phyloP scores from a whole-genome alignment of 1,140 invertebrate genomes.

The Cyrtorhinus lividipennis region DNA sequence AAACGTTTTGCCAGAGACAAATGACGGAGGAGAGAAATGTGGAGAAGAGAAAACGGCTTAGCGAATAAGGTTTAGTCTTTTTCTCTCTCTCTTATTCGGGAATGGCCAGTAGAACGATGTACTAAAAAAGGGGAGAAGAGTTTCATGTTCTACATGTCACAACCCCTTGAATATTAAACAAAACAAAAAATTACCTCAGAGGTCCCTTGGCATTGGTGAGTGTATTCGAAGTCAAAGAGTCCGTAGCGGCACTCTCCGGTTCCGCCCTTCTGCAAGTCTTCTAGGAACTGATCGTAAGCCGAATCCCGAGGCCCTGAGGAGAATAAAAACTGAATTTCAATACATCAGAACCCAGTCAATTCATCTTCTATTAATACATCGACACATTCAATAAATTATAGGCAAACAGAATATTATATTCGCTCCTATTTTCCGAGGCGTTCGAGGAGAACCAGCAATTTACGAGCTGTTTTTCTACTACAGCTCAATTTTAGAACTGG shows the following conservation, averaged over 20 bases:
- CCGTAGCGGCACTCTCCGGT: slow-evolving; percentile 86
- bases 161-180: background rate
- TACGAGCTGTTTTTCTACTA: background rate
- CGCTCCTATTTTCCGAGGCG: too few relatives aligned
- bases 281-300: slow-evolving; percentile 77
- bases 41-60: background rate
- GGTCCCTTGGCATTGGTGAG: slow-evolving; percentile 86
- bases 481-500: background rate
- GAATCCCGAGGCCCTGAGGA: slow-evolving; percentile 52
- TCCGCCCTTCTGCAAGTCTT: slow-evolving; percentile 77
- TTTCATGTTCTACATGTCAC: too few relatives aligned
- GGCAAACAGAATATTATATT: background rate
- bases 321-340: too few relatives aligned
- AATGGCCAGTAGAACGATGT: too few relatives aligned
- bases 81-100: too few relatives aligned
- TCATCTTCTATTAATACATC: background rate
- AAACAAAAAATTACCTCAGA: slow-evolving; percentile 44
- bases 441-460: too few relatives aligned
- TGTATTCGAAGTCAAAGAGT: slow-evolving; percentile 89
- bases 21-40: background rate
- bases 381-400: background rate
- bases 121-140: too few relatives aligned
- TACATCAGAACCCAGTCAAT: background rate
- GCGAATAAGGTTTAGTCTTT: too few relatives aligned
- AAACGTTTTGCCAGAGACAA: too few relatives aligned